Evolutionary conservation across 1,140 invertebrate genomes (phyloP).

Genomic region (Notospermus geniculatus): DNA sequence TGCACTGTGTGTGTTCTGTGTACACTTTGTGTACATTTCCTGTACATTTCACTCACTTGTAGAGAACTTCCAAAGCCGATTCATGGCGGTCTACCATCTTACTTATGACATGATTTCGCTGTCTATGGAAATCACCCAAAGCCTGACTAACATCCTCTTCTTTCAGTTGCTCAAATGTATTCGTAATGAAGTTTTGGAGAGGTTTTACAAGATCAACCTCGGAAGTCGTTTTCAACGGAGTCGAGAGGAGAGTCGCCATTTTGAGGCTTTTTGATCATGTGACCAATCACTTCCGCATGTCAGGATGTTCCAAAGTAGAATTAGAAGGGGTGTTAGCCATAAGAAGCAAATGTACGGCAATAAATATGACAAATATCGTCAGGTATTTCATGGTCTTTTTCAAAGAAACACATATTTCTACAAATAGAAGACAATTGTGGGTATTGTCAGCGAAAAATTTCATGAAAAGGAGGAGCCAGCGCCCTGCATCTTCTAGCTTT

Average conservation of each 20-base stretch:
- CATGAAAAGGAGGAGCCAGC: no score
- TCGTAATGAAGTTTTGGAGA: conserved; percentile 85
- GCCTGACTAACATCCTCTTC: conserved; percentile 67
- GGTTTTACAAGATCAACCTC: conserved; percentile 94
- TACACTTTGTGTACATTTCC: no score
- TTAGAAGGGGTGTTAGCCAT: no score
- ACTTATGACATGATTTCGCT: conserved; percentile 84
- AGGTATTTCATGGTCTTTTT: no score
- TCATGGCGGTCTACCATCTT: conserved; percentile 93
- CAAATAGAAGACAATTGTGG: no score
- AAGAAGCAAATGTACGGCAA: no score
- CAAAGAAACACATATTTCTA: no score
- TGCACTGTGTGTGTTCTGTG: no score
- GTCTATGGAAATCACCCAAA: conserved; percentile 84
- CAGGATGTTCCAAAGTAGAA: no score
- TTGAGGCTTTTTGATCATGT: conserved; percentile 29
- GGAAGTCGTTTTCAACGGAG: conserved; percentile 91
- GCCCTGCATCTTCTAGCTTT: no score
- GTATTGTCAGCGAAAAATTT: no score
- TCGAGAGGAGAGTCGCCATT: conserved; percentile 66
- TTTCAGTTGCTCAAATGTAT: conserved; percentile 75
- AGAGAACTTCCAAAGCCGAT: conserved; percentile 86
- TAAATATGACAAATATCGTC: no score
- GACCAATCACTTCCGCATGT: background rate
- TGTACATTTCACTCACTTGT: conserved; percentile 69